A percentile compares a stretch with the other conserved stretches of the same genome.
Evolutionary conservation across 2,797 vertebrate species (phyloP).

Genomic region (Monodelphis domestica): DNA sequence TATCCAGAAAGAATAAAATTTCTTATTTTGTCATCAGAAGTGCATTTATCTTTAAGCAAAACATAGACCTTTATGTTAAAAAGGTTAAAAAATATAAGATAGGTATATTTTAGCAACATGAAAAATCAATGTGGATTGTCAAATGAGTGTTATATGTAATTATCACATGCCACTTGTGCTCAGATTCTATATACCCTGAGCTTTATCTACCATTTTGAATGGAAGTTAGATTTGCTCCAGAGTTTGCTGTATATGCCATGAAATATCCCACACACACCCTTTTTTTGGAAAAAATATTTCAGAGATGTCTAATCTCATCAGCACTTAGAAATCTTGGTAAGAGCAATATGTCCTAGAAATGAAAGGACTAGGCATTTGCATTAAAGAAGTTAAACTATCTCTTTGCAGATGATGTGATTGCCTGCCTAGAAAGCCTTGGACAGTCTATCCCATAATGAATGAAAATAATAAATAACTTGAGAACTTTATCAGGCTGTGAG

Average conservation of each 20-base stretch:
- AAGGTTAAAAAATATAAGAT: background rate
- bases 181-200: background rate
- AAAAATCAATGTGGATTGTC: background rate
- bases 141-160: background rate
- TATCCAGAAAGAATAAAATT: background rate
- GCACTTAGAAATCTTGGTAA: background rate
- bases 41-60: background rate
- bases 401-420: background rate
- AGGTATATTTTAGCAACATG: background rate
- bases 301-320: background rate
- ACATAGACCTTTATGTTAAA: background rate
- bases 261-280: background rate
- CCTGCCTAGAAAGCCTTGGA: background rate
- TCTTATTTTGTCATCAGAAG: background rate
- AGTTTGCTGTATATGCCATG: background rate
- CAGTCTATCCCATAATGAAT: background rate
- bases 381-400: background rate
- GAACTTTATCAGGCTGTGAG: background rate
- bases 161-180: background rate
- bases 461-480: background rate
- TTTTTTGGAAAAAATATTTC: background rate
- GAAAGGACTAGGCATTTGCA: background rate
- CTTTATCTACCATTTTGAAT: background rate
- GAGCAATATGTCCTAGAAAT: background rate
- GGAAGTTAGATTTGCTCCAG: background rate